phyloP scores from a whole-genome alignment of 1,140 invertebrate genomes.

The Drosophila chauvacae region DNA sequence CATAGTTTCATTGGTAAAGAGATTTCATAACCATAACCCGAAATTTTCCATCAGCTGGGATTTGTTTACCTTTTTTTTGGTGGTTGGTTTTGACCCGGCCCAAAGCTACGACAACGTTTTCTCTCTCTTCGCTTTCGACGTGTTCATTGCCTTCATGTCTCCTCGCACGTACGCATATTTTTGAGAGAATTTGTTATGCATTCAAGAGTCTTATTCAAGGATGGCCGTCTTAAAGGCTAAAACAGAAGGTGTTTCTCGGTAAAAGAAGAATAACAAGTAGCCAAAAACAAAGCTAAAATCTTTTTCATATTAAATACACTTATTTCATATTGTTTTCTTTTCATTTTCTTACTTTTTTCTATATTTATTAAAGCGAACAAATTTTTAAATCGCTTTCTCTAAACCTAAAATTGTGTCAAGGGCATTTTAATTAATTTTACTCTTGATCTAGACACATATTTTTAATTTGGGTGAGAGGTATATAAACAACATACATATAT shows the following conservation, averaged over 20 bases:
- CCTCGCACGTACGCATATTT: slow-evolving; percentile 49
- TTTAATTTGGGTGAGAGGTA: no score
- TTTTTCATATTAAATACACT: no score
- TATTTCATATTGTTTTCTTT: background rate
- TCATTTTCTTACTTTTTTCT: background rate
- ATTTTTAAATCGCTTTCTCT: background rate
- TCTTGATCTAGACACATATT: slow-evolving; percentile 41
- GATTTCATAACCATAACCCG: background rate
- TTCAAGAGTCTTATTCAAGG: background rate
- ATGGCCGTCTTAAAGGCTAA: background rate
- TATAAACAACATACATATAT: slow-evolving; percentile 23
- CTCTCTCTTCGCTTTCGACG: slow-evolving; percentile 3
- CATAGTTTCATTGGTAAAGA: background rate
- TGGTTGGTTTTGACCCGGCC: slow-evolving; percentile 6
- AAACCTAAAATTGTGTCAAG: slow-evolving; percentile 64
- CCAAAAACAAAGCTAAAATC: background rate
- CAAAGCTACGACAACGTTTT: slow-evolving; percentile 3
- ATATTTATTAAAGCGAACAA: background rate
- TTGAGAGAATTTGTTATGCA: slow-evolving; percentile 1
- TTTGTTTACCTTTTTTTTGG: slow-evolving; percentile 19
- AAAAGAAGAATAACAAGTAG: background rate
- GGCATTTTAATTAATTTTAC: slow-evolving; percentile 28
- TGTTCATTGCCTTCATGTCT: slow-evolving; percentile 30
- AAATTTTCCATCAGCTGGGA: slow-evolving; percentile 28
- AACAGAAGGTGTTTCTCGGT: slow-evolving; percentile 21